Conservation (phyloP, 2,797 vertebrate species). For the Diplodus puntazzo region DNA sequence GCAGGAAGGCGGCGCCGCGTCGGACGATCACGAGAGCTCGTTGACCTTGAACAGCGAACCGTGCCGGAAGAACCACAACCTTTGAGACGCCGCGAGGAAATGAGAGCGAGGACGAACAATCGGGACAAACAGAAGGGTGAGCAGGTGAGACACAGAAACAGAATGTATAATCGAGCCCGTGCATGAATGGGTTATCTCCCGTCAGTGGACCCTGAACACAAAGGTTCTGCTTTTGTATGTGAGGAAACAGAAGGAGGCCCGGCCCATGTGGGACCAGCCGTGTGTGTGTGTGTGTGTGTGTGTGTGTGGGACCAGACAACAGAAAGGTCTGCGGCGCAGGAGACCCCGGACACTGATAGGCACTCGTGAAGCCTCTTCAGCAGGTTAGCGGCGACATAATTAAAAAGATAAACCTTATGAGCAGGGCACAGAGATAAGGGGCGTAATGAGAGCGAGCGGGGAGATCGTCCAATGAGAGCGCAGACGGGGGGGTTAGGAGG, state of each 20-base stretch:
- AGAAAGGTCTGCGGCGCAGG: conserved; percentile 59
- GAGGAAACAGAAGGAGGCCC: conserved; percentile 35
- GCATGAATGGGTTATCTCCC: conserved; percentile 67
- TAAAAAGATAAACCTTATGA: conserved; percentile 84
- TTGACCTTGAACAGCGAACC: conserved; percentile 60
- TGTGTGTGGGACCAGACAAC: conserved; percentile 51
- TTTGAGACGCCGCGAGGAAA: conserved; percentile 15
- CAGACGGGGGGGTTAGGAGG: conserved; percentile 50
- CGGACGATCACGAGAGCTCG: conserved; percentile 17
- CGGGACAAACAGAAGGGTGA: conserved; percentile 8
- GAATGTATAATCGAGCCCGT: conserved; percentile 50
- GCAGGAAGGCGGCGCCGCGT: not conserved
- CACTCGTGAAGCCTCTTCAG: conserved; percentile 66
- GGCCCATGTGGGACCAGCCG: conserved; percentile 44
- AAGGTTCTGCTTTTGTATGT: conserved; percentile 60
- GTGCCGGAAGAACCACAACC: not conserved
- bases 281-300: conserved; percentile 24
- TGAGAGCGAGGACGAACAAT: conserved; percentile 16
- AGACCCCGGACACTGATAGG: conserved; percentile 66
- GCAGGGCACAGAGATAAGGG: conserved; percentile 76
- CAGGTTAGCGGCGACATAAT: conserved; percentile 78
- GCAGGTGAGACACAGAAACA: conserved; percentile 36
- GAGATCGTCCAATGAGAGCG: conserved; percentile 65
- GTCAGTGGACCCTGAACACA: conserved; percentile 64
- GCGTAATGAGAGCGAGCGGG: conserved; percentile 75